Conservation (phyloP, 2,888 invertebrate species). For the Aspidiotus rigidus region DNA sequence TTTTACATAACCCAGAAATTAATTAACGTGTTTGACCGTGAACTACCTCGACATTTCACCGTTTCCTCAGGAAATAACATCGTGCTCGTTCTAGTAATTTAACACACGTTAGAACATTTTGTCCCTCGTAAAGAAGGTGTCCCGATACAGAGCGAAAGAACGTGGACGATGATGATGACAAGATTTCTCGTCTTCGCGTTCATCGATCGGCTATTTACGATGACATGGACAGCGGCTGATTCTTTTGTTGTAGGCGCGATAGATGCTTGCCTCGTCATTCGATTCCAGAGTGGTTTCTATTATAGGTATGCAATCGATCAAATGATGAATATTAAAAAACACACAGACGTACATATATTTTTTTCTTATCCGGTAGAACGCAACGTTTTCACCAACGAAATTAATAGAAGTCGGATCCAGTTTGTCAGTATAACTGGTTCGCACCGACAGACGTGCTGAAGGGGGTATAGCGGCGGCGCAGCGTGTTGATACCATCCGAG, state of each 20-base stretch:
- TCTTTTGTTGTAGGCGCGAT: neutral
- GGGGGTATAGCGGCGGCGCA: neutral
- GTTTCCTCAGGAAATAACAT: no score
- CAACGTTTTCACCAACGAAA: constrained; percentile 26
- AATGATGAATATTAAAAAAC: constrained; percentile 27
- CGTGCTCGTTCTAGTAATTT: no score
- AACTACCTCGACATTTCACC: no score
- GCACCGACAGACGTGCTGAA: constrained; percentile 5
- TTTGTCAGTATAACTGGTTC: constrained; percentile 30
- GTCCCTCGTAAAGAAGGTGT: no score
- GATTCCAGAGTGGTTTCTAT: no score
- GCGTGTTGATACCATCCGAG: neutral
- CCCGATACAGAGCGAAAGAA: no score
- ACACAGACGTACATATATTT: neutral
- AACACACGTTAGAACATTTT: no score
- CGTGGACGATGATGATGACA: no score
- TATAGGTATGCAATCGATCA: constrained; percentile 19
- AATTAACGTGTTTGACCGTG: no score
- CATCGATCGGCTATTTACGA: neutral
- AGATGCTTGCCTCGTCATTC: no score
- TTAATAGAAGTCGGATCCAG: constrained; percentile 31
- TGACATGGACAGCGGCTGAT: neutral
- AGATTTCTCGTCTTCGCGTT: neutral
- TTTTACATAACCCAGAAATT: no score
- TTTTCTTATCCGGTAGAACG: constrained; percentile 12